These are phyloP conservation scores for Lathronympha strigana DNA, from an alignment of 2,888 invertebrate species.

Conservation along the genomic window DNA sequence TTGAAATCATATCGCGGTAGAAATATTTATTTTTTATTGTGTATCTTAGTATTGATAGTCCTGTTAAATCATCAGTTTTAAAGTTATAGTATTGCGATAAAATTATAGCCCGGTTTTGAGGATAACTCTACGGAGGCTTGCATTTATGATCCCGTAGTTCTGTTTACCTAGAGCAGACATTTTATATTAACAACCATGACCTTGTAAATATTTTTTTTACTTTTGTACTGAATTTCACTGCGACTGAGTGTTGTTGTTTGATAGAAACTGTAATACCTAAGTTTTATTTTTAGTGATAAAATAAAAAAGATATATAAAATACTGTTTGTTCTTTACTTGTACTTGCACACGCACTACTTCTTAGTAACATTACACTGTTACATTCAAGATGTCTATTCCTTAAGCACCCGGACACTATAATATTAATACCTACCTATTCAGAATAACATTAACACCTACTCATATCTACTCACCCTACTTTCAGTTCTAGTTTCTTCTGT, in stretches of 20 bases:
- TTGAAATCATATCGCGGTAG: conserved; percentile 69
- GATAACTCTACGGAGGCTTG: conserved; percentile 55
- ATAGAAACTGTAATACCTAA: conserved; percentile 83
- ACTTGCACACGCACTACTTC: conserved; percentile 70
- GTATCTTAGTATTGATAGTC: conserved; percentile 65
- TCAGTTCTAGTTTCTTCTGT: conserved; percentile 28
- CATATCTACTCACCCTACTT: conserved; percentile 25
- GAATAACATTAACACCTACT: conserved; percentile 57
- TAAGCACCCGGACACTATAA: conserved; percentile 60
- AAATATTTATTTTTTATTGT: conserved; percentile 75
- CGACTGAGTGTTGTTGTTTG: conserved; percentile 82
- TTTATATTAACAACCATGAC: conserved; percentile 60
- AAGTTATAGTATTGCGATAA: conserved; percentile 51
- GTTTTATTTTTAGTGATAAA: conserved; percentile 83
- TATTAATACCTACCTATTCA: too few relatives aligned
- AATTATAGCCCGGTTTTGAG: conserved; percentile 47
- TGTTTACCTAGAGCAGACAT: conserved; percentile 56
- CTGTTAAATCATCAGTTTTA: conserved; percentile 47
- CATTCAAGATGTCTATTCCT: conserved; percentile 62
- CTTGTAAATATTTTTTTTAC: conserved; percentile 73
- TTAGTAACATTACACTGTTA: conserved; percentile 56
- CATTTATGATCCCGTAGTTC: conserved; percentile 72
- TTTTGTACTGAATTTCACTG: conserved; percentile 76
- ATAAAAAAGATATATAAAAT: conserved; percentile 79
- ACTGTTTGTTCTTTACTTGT: conserved; percentile 67